These are phyloP conservation scores for Triops cancriformis DNA, from an alignment of 1,140 invertebrate species.

Conservation along the genomic window DNA sequence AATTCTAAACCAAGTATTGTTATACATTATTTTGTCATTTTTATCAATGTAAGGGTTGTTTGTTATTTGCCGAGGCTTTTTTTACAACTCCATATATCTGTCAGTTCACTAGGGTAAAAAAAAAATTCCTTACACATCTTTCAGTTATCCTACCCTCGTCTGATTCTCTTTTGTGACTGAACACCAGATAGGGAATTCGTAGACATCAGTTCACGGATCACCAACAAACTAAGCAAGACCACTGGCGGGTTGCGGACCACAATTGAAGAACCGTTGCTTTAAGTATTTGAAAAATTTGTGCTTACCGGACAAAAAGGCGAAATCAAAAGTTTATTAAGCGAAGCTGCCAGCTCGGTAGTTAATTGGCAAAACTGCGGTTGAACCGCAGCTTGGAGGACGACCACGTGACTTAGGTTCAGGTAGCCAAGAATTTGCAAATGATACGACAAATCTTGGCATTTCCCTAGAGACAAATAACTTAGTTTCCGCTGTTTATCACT, in stretches of 20 bases:
- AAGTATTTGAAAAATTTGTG: background rate
- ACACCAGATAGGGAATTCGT: no score
- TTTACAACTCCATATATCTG: no score
- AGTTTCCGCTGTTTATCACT: background rate
- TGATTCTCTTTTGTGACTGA: no score
- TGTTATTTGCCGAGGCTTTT: no score
- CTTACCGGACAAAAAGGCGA: slow-evolving; percentile 1
- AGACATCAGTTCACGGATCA: no score
- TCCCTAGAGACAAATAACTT: background rate
- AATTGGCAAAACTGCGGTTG: background rate
- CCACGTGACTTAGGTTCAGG: background rate
- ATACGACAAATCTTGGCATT: background rate
- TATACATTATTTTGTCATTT: no score
- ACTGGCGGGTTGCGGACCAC: background rate
- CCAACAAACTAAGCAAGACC: background rate
- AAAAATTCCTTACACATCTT: no score
- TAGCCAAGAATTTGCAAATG: slow-evolving; percentile 7
- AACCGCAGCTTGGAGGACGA: background rate
- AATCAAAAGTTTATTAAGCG: background rate
- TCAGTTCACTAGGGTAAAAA: no score
- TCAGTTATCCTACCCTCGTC: no score
- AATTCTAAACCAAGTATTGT: no score
- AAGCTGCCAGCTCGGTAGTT: background rate
- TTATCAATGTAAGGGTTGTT: no score
- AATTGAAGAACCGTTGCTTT: background rate